Evolutionary conservation across 2,113 vertebrate genomes (phyloP).

Genomic region (Erinaceus europaeus): DNA sequence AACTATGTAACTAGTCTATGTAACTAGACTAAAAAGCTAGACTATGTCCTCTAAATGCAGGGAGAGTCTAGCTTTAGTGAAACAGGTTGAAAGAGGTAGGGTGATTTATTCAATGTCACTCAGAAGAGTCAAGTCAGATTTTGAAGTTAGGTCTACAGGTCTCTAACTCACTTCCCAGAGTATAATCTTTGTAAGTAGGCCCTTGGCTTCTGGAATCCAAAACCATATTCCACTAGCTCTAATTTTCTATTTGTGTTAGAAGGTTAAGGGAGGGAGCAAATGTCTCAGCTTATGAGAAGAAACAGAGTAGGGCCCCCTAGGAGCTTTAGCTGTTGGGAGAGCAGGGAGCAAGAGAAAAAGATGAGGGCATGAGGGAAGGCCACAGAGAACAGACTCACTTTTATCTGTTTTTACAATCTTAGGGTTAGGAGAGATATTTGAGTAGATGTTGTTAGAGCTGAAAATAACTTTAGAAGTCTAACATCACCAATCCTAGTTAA

Average conservation of each 20-base stretch:
- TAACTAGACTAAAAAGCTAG: no score
- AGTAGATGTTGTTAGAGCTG: background rate
- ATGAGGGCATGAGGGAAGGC: background rate
- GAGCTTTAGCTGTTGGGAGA: background rate
- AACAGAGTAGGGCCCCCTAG: background rate
- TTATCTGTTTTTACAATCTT: background rate
- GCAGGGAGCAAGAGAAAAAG: background rate
- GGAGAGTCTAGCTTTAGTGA: no score
- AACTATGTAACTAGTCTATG: no score
- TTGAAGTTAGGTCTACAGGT: background rate
- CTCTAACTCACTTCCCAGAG: background rate
- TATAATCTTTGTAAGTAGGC: background rate
- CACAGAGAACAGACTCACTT: background rate
- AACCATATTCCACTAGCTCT: constrained; percentile 33
- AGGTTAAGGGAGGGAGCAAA: background rate
- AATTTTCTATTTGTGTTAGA: background rate
- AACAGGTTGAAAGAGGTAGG: no score
- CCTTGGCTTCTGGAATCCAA: constrained; percentile 31
- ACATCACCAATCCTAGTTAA: background rate
- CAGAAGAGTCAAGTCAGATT: background rate
- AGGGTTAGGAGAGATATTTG: background rate
- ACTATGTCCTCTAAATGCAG: no score
- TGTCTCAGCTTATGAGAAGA: background rate
- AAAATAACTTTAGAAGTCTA: background rate
- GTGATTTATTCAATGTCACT: background rate